Percentiles rank a stretch among this genome's conserved stretches.
These are phyloP conservation scores for Pluvialis apricaria DNA, from an alignment of 2,113 vertebrate genomes.

Conservation along the genomic window DNA sequence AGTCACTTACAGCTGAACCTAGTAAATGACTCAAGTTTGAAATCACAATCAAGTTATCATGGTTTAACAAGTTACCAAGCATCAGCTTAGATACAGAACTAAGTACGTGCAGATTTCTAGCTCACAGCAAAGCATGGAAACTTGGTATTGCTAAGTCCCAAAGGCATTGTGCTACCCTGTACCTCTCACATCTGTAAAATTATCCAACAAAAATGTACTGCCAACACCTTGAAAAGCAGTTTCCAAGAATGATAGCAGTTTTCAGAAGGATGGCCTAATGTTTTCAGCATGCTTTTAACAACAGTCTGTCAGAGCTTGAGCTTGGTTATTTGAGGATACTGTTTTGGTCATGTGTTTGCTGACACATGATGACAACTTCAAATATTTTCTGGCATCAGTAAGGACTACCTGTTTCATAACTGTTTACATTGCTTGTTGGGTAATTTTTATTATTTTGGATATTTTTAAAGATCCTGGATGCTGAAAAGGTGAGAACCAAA, in stretches of 20 bases:
- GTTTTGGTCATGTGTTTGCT: background rate
- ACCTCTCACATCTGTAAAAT: background rate
- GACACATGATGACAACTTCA: background rate
- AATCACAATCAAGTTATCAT: accelerated
- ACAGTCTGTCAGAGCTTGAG: background rate
- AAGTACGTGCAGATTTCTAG: accelerated
- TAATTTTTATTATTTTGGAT: background rate
- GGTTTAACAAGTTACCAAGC: background rate
- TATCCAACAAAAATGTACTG: background rate
- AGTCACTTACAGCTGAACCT: background rate
- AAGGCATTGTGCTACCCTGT: background rate
- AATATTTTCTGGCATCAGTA: background rate
- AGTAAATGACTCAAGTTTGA: background rate
- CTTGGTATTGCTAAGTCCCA: background rate
- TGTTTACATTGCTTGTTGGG: background rate
- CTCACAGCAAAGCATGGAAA: accelerated
- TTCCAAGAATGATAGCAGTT: background rate
- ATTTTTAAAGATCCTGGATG: background rate
- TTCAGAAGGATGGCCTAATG: background rate
- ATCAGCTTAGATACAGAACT: background rate
- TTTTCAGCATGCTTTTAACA: background rate
- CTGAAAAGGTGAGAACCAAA: background rate
- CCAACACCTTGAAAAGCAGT: background rate
- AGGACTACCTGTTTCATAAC: background rate
- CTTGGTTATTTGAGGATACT: background rate